These are phyloP conservation scores for Forbesichthys papilliferus DNA, from an alignment of 2,113 vertebrate genomes.

Conservation along the genomic window DNA sequence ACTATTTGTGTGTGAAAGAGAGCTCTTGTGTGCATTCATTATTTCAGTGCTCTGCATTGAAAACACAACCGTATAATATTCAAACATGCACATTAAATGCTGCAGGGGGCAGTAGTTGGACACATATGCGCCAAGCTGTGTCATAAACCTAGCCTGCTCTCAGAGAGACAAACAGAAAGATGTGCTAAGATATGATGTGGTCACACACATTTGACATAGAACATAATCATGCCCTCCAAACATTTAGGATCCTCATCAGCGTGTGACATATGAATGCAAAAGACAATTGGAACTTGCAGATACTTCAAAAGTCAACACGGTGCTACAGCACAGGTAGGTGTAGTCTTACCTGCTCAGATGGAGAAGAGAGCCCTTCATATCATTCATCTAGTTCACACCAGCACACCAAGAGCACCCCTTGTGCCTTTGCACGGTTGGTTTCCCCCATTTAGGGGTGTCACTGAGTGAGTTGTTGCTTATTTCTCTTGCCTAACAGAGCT, in stretches of 20 bases:
- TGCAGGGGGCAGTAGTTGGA: slow-evolving; percentile 69
- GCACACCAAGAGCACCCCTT: too few species aligned
- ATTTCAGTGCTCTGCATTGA: not conserved
- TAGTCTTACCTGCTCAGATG: too few species aligned
- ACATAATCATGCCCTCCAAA: not conserved
- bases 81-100: slow-evolving; percentile 1
- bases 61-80: not conserved
- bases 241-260: not conserved
- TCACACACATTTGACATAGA: slow-evolving; percentile 1
- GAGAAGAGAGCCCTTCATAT: too few species aligned
- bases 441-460: too few species aligned
- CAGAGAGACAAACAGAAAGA: slow-evolving; percentile 12
- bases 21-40: not conserved
- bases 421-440: too few species aligned
- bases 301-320: not conserved
- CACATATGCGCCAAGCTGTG: slow-evolving; percentile 29
- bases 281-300: slow-evolving; percentile 11
- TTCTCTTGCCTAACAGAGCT: too few species aligned
- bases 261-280: slow-evolving; percentile 25
- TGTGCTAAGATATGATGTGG: slow-evolving; percentile 17
- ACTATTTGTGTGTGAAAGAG: not conserved
- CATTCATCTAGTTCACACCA: too few species aligned
- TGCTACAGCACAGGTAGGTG: too few species aligned
- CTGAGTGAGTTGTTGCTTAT: too few species aligned
- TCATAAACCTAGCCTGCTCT: not conserved